phyloP scores from a whole-genome alignment of 2,797 vertebrate genomes.

The Acestrorhynchus altus region DNA sequence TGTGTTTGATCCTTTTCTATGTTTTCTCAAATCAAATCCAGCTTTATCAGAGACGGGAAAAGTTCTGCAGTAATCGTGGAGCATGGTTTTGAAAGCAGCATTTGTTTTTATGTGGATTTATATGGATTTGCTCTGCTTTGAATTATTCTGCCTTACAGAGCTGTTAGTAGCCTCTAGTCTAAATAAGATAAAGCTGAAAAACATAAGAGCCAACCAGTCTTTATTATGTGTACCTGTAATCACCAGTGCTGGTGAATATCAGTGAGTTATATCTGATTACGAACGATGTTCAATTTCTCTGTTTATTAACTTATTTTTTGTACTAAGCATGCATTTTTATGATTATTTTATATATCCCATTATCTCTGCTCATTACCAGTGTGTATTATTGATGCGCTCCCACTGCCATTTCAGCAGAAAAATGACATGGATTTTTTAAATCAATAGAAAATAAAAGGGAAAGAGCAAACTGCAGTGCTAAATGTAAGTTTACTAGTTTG shows the following conservation, averaged over 20 bases:
- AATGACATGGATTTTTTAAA: not conserved
- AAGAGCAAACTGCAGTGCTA: not conserved
- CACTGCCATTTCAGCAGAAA: not conserved
- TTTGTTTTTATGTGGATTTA: too few relatives aligned
- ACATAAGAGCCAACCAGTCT: not conserved
- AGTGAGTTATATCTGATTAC: conserved; percentile 6
- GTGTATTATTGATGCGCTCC: not conserved
- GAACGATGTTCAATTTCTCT: not conserved
- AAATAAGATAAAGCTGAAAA: not conserved
- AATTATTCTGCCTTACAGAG: not conserved
- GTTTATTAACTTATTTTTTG: not conserved
- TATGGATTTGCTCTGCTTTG: too few relatives aligned
- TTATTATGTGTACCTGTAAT: not conserved
- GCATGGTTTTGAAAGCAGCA: too few relatives aligned
- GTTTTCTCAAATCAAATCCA: too few relatives aligned
- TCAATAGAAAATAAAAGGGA: conserved; percentile 14
- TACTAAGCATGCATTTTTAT: not conserved
- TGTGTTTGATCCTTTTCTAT: too few relatives aligned
- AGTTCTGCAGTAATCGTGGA: too few relatives aligned
- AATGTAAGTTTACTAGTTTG: not conserved
- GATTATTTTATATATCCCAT: not conserved
- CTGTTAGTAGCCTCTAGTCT: not conserved
- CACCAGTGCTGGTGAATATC: not conserved
- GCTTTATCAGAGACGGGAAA: too few relatives aligned
- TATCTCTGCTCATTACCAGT: not conserved